Evolutionary conservation across 2,113 vertebrate genomes (phyloP).

Genomic region (Rhagologus leucostigma): DNA sequence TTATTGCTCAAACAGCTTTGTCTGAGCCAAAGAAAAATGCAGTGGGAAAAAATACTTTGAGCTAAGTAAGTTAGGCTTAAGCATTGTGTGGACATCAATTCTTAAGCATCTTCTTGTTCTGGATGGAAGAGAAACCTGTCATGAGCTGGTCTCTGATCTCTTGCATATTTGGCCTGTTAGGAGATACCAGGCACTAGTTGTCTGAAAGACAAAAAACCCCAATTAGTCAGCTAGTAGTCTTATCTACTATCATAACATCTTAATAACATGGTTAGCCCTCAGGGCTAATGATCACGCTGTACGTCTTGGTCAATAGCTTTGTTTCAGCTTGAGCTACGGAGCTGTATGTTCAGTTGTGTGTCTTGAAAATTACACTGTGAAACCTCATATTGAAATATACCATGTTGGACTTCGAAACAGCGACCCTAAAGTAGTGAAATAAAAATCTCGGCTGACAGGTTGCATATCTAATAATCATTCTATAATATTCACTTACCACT

Average conservation of each 20-base stretch:
- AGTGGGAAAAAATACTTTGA: background rate
- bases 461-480: background rate
- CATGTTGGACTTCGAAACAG: background rate
- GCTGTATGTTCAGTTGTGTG: background rate
- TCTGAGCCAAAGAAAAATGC: background rate
- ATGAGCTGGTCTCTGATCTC: background rate
- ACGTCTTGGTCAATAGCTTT: background rate
- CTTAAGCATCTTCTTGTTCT: background rate
- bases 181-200: background rate
- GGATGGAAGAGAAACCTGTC: background rate
- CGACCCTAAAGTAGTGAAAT: background rate
- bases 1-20: background rate
- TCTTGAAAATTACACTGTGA: background rate
- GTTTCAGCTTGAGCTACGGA: background rate
- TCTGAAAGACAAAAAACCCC: background rate
- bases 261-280: background rate
- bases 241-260: background rate
- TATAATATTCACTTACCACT: background rate
- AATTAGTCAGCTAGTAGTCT: background rate
- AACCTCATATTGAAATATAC: background rate
- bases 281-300: background rate
- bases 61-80: background rate
- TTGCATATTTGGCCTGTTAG: background rate
- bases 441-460: background rate
- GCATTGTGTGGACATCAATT: background rate